Base-by-base conservation (phyloP, 2,888 invertebrate genomes). In the Dimorphilus gyrociliatus region DNA sequence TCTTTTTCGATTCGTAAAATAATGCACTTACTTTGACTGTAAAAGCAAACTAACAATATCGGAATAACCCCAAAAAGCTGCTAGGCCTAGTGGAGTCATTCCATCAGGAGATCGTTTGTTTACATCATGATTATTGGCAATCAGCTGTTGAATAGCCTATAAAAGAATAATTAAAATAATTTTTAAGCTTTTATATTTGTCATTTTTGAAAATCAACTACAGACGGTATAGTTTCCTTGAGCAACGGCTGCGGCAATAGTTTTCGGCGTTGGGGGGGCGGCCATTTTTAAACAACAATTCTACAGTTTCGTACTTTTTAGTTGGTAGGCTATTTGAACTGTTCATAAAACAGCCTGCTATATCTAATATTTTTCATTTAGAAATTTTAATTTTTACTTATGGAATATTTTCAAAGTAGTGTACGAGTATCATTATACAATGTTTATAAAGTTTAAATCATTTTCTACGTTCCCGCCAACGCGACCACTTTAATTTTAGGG, bases 1-100 rank as follows among this genome's bases (percentile, higher is more conserved):
- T n/a, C n/a, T n/a, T n/a, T n/a, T n/a, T n/a, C n/a, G n/a, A n/a
- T n/a, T n/a, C n/a, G n/a, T n/a, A n/a, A n/a, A n/a, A n/a, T n/a
- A 5, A 15, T 2, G 23, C 10, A 30, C 37, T 32, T 37, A 55
- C 56, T 53, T 48, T 38, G 45, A 30, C 33, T 49, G 34, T 4
- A 54, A 33, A 10, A 57, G 39, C 4, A 41, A 19, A 31, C 51
- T 41, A 10, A 42, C 51, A 18, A 55, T 49, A 32, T 53, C 48
- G 23, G 52, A 46, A 45, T 57, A 55, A 15, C 57, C 57, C 57
- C 57, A 57, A 38, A 57, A 57, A 8, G 57, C 44, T 12, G 57
- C 53, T 15, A 55, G 40, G 27, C 48, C 48, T 16, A 57, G 39
- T 5, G 57, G 50, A 3, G 51, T 50, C 53, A 55, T 55, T 3